These are phyloP conservation scores for Trichopoda pennipes DNA, from an alignment of 2,888 invertebrate species.

Conservation along the genomic window DNA sequence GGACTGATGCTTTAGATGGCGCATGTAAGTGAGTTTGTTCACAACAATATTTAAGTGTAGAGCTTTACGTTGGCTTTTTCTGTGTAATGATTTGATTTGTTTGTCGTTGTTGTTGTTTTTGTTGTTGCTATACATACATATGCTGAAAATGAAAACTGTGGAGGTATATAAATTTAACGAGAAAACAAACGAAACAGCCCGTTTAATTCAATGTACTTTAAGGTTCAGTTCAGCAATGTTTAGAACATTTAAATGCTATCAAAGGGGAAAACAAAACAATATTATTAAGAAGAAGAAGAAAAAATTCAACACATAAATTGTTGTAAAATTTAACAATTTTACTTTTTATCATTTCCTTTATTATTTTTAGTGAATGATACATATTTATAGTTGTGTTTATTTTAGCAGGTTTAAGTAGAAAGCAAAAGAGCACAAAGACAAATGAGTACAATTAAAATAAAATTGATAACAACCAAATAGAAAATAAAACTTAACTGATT, in stretches of 20 bases:
- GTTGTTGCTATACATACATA: too few relatives aligned
- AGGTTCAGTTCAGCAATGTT: conserved; percentile 39
- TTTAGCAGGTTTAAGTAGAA: conserved; percentile 57
- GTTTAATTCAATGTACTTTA: conserved; percentile 56
- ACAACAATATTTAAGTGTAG: conserved; percentile 56
- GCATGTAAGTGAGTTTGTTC: conserved; percentile 42
- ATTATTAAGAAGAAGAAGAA: conserved; percentile 50
- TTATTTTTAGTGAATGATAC: background rate
- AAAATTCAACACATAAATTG: conserved; percentile 52
- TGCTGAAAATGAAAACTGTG: conserved; percentile 1
- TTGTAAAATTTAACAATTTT: conserved; percentile 53
- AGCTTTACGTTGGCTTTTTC: conserved; percentile 53
- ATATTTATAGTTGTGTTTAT: conserved; percentile 48
- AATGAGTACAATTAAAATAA: conserved; percentile 3
- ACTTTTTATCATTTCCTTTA: conserved; percentile 23
- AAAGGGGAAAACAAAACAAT: conserved; percentile 56
- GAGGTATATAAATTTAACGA: conserved; percentile 28
- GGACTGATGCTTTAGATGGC: conserved; percentile 44
- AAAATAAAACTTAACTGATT: background rate
- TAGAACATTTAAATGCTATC: conserved; percentile 55
- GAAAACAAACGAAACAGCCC: conserved; percentile 43
- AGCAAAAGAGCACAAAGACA: conserved; percentile 28
- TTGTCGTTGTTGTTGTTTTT: conserved; percentile 22
- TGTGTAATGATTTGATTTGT: conserved; percentile 27
- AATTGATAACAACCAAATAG: background rate